These are phyloP conservation scores for Dromiciops gliroides DNA, from an alignment of 2,113 vertebrate species.

Conservation along the genomic window DNA sequence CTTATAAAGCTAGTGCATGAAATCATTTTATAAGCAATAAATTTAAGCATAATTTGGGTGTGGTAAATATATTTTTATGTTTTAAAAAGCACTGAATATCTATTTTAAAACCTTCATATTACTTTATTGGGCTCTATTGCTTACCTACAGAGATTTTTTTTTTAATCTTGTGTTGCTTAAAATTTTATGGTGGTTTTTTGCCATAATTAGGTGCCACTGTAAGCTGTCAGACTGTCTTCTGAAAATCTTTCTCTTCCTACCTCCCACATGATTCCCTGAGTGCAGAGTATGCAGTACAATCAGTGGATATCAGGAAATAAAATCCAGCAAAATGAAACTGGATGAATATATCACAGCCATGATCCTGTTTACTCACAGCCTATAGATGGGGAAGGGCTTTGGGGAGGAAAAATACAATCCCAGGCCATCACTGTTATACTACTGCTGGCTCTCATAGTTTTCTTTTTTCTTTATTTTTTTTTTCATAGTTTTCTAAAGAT, in stretches of 20 bases:
- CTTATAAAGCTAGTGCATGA: neutral
- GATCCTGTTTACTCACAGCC: conserved; percentile 32
- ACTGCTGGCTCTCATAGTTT: conserved; percentile 49
- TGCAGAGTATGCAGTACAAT: conserved; percentile 67
- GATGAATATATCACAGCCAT: conserved; percentile 12
- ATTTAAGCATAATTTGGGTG: neutral
- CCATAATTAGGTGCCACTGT: conserved; percentile 73
- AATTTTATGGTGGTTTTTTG: conserved; percentile 66
- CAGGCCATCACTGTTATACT: neutral
- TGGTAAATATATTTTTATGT: conserved; percentile 6
- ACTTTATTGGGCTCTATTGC: conserved; percentile 45
- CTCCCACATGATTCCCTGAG: conserved; percentile 75
- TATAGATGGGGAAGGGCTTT: neutral
- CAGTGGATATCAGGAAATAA: conserved; percentile 70
- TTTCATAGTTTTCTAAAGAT: conserved; percentile 43
- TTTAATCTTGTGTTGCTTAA: conserved; percentile 51
- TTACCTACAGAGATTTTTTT: conserved; percentile 49
- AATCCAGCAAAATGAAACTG: conserved; percentile 66
- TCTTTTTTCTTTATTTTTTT: too few species aligned
- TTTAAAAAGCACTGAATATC: conserved; percentile 52
- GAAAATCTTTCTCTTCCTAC: conserved; percentile 76
- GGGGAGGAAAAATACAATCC: conserved; percentile 11
- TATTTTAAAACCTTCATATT: conserved; percentile 60
- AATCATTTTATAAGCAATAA: conserved; percentile 43
- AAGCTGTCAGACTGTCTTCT: conserved; percentile 75